Conservation (phyloP, 2,113 vertebrate species). For the Candoia aspera region DNA sequence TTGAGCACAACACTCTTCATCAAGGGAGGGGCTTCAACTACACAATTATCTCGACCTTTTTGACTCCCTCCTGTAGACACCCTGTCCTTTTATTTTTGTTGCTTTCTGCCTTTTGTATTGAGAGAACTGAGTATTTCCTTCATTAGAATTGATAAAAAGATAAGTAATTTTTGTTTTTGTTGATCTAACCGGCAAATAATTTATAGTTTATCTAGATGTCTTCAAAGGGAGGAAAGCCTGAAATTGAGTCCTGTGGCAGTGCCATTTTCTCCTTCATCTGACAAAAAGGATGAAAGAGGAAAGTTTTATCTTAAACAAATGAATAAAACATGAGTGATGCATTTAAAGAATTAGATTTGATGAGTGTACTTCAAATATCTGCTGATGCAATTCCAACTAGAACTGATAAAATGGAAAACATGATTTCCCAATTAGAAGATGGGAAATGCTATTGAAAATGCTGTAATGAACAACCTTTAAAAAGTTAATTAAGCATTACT, state of each 20-base stretch:
- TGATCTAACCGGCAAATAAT: neutral
- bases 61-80: neutral
- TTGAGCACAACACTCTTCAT: neutral
- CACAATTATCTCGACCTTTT: neutral
- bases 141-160: neutral
- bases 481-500: neutral
- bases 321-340: neutral
- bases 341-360: neutral
- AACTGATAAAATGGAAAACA: neutral
- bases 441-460: neutral
- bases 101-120: neutral
- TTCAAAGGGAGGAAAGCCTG: neutral
- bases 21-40: neutral
- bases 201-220: neutral
- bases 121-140: neutral
- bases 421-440: neutral
- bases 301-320: neutral
- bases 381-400: neutral
- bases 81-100: neutral
- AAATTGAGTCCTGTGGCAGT: neutral
- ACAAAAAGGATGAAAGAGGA: neutral
- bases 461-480: neutral
- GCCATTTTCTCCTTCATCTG: neutral
- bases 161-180: neutral
- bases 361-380: neutral